Conservation (phyloP, 2,797 vertebrate genomes). For the Corythornis leucogaster region DNA sequence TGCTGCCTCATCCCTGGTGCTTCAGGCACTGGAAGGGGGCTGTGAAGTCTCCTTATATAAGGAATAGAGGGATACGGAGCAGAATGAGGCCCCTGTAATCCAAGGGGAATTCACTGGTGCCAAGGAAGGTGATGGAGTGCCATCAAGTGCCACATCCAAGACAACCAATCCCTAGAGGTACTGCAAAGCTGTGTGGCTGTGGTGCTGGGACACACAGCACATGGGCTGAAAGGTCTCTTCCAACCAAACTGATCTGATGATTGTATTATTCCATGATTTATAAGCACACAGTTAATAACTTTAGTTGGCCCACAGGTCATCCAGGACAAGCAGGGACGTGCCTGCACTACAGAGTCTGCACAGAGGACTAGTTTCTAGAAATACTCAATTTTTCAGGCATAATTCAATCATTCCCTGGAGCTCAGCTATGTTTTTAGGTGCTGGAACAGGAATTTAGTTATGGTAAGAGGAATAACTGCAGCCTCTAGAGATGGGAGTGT, state of each 20-base stretch:
- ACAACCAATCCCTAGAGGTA: too few relatives aligned
- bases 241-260: too few relatives aligned
- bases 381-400: background rate
- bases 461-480: background rate
- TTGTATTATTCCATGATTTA: background rate
- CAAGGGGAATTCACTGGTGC: too few relatives aligned
- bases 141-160: too few relatives aligned
- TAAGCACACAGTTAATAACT: background rate
- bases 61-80: too few relatives aligned
- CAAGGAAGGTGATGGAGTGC: too few relatives aligned
- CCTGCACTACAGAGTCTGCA: background rate
- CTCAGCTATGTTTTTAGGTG: background rate
- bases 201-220: too few relatives aligned
- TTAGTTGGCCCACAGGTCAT: background rate
- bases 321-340: background rate
- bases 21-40: too few relatives aligned
- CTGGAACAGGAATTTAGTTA: background rate
- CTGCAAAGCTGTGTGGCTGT: too few relatives aligned
- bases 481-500: background rate
- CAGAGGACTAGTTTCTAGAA: background rate
- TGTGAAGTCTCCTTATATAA: too few relatives aligned
- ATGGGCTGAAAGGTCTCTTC: too few relatives aligned
- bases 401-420: background rate
- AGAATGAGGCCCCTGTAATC: too few relatives aligned
- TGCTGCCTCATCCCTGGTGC: background rate